Evolutionary conservation across 2,888 invertebrate species (phyloP).

Genomic region (Tetramorium bicarinatum): DNA sequence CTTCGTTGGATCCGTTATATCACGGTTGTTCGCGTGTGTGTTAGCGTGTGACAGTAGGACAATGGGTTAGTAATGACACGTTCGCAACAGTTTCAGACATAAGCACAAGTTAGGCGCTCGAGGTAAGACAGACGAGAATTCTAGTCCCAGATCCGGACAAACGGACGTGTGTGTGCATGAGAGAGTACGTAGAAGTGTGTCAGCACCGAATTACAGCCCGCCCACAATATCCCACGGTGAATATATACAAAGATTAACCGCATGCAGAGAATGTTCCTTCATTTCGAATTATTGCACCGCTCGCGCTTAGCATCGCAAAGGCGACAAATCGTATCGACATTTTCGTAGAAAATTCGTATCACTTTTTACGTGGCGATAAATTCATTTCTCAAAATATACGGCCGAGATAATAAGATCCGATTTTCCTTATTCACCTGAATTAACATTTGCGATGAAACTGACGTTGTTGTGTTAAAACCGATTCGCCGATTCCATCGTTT

Average conservation of each 20-base stretch:
- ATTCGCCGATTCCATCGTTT: slow-evolving; percentile 12
- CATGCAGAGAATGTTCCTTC: slow-evolving; percentile 62
- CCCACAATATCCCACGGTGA: slow-evolving; percentile 57
- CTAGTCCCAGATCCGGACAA: slow-evolving; percentile 59
- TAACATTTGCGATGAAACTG: slow-evolving; percentile 13
- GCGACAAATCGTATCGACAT: slow-evolving; percentile 1
- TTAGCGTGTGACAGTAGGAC: slow-evolving; percentile 70
- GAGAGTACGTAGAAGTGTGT: slow-evolving; percentile 46
- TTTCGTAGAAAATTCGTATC: neutral
- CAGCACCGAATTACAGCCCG: slow-evolving; percentile 55
- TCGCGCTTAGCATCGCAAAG: neutral
- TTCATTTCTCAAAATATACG: neutral
- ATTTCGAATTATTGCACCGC: slow-evolving; percentile 21
- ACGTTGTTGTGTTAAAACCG: slow-evolving; percentile 15
- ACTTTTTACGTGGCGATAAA: neutral
- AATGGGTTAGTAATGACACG: slow-evolving; percentile 75
- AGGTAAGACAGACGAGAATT: slow-evolving; percentile 68
- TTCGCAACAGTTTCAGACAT: slow-evolving; percentile 74
- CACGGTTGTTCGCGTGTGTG: slow-evolving; percentile 49
- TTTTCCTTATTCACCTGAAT: slow-evolving; percentile 1
- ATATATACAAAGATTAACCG: slow-evolving; percentile 67
- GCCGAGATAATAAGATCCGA: neutral
- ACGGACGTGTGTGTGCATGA: slow-evolving; percentile 35
- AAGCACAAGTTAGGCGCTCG: slow-evolving; percentile 72
- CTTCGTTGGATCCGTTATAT: slow-evolving; percentile 49